phyloP scores from a whole-genome alignment of 2,113 vertebrate species.

The Gallinago media region DNA sequence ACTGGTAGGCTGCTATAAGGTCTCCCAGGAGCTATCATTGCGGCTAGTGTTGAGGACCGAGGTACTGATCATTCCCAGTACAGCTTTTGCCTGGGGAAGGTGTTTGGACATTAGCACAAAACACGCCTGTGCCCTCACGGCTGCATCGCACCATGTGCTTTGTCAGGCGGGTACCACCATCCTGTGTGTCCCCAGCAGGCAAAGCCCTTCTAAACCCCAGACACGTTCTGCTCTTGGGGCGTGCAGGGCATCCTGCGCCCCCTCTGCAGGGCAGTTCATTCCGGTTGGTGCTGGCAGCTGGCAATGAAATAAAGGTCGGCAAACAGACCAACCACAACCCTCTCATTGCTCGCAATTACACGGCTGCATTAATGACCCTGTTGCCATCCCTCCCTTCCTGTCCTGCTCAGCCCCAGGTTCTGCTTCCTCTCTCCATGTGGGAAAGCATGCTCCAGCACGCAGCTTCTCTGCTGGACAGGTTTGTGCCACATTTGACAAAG shows the following conservation, averaged over 20 bases:
- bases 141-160: not conserved
- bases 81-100: not conserved
- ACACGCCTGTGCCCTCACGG: not conserved
- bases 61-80: not conserved
- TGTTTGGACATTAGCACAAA: accelerated
- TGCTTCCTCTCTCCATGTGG: not conserved
- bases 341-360: not conserved
- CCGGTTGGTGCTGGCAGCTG: not conserved
- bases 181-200: not conserved
- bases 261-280: not conserved
- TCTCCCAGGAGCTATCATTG: too few relatives aligned
- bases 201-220: not conserved
- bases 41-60: not conserved
- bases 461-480: accelerated
- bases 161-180: not conserved
- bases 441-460: accelerated
- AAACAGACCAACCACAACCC: not conserved
- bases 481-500: not conserved
- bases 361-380: accelerated
- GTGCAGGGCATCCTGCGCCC: accelerated
- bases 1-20: too few relatives aligned
- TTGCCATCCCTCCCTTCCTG: not conserved
- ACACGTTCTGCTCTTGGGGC: not conserved
- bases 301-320: not conserved
- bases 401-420: not conserved